Evolutionary conservation across 2,113 vertebrate species (phyloP).

Genomic region (Indicator maculatus): DNA sequence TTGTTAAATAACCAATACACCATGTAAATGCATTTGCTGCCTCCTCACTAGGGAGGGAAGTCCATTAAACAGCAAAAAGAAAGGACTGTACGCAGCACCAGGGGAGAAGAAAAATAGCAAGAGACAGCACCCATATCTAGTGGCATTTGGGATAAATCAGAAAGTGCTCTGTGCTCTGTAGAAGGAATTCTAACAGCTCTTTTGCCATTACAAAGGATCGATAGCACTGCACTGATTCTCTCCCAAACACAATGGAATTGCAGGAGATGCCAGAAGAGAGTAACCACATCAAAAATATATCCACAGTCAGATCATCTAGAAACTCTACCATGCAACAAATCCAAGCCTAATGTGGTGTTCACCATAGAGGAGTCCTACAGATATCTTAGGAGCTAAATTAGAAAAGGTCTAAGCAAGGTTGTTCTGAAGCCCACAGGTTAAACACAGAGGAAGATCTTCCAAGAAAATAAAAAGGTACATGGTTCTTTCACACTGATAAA

Average conservation of each 20-base stretch:
- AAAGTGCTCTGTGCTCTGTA: background rate
- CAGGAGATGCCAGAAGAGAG: background rate
- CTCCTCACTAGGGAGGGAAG: background rate
- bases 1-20: background rate
- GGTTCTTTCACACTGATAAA: background rate
- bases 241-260: background rate
- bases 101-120: background rate
- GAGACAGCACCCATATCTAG: background rate
- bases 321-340: background rate
- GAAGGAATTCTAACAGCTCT: slow-evolving; percentile 18
- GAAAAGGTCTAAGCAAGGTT: background rate
- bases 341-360: background rate
- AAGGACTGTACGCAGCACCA: background rate
- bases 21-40: background rate
- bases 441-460: background rate
- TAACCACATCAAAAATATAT: background rate
- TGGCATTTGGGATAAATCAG: slow-evolving; percentile 7
- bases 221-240: background rate
- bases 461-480: background rate
- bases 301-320: background rate
- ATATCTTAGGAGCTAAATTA: background rate
- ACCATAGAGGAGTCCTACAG: background rate
- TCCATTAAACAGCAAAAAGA: background rate
- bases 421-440: background rate
- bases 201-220: background rate